Base-by-base conservation (phyloP, 2,113 vertebrate species). In the Isichthys henryi region DNA sequence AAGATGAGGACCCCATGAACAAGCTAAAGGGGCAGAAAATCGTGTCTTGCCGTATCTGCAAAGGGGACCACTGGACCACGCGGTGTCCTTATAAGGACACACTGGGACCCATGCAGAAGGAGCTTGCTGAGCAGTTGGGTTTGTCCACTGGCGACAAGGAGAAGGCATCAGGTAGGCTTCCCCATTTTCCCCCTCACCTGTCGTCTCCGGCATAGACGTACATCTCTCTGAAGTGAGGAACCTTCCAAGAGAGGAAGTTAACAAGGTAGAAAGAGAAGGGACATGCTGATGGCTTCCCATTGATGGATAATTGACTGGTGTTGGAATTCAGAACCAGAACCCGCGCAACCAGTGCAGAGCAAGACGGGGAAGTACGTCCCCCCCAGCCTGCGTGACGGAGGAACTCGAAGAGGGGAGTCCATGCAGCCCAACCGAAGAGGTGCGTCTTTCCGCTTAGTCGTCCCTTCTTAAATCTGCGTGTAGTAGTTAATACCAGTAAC, bases 11-110 rank as follows among this genome's bases (percentile, higher is more conserved):
- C 91, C 97, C 98, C 0, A 99, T 99, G 98, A 98, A 97, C 94
- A 99, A 99, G 91, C 94, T 99, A 49, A 99, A 98, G 95, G 97
- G 98, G 13, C 98, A 99, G 96, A 99, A 99, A 93, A 99, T 99
- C 0, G 98, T 99, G 43, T 98, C 97, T 0, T 99, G 98, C 91
- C 96, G 98, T 52, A 99, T 99, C 92, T 99, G 98, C 93, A 99
- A 99, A 92, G 98, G 98, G 0, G 98, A 99, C 95, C 98, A 99
- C 91, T 99, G 98, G 98, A 99, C 98, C 90, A 99, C 98, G 8
- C 97, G 98, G 83, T 99, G 98, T 85, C 98, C 98, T 0, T 99
- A 99, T 94, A 99, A 99, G 93, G 98, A 99, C 94, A 99, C 98
- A 0, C 92, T 99, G 94, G 98, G 98, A 0, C 98, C 98, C 0